Evolutionary conservation across 2,113 vertebrate genomes (phyloP).

Genomic region (Zootoca vivipara): DNA sequence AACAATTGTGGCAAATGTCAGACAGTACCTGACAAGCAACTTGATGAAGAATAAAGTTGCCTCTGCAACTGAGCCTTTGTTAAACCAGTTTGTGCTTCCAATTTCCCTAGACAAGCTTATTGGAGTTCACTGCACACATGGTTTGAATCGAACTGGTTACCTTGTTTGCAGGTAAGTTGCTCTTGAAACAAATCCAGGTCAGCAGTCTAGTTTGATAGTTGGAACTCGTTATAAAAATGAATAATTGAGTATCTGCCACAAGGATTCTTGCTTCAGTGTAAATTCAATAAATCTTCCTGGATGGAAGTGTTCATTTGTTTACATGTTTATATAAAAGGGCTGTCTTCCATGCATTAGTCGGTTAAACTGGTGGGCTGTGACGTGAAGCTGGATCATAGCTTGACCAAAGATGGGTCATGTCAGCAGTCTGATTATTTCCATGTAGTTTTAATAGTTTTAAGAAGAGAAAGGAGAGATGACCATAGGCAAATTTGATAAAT

Average conservation of each 20-base stretch:
- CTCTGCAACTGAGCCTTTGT: not conserved
- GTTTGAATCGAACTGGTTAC: slow-evolving; percentile 93
- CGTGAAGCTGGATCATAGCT: not conserved
- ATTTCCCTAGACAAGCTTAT: slow-evolving; percentile 86
- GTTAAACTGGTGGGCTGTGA: not conserved
- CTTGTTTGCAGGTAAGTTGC: slow-evolving; percentile 88
- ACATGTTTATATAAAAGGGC: not conserved
- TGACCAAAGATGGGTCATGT: no score
- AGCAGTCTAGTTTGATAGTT: no score
- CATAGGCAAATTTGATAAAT: not conserved
- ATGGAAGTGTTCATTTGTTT: not conserved
- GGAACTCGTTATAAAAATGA: not conserved
- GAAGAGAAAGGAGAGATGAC: not conserved
- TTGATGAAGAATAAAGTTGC: no score
- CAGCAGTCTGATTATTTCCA: not conserved
- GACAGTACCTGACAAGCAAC: no score
- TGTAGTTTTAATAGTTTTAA: not conserved
- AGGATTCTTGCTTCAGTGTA: not conserved
- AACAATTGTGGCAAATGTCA: not conserved
- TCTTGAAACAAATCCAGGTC: not conserved
- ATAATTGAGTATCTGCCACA: not conserved
- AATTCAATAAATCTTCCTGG: not conserved
- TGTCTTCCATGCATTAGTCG: not conserved
- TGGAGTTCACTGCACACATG: slow-evolving; percentile 94
- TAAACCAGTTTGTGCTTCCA: fast-evolving